Conservation (phyloP, 2,888 invertebrate genomes). For the Agrotis segetum region DNA sequence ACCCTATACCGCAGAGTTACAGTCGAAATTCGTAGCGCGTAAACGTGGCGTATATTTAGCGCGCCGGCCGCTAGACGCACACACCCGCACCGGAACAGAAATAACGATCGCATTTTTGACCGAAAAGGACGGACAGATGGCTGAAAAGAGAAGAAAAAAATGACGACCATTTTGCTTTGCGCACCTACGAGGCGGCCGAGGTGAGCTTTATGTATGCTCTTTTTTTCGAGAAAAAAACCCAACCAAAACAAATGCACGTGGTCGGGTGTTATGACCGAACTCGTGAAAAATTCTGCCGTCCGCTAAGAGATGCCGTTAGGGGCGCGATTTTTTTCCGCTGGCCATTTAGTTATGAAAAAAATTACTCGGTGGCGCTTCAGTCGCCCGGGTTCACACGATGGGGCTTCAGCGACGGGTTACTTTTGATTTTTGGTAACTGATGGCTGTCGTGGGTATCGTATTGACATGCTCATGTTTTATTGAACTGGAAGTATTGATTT, state of each 20-base stretch:
- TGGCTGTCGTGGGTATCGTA: conserved; percentile 24
- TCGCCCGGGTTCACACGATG: conserved; percentile 51
- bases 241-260: conserved; percentile 91
- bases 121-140: conserved; percentile 91
- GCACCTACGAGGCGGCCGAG: conserved; percentile 85
- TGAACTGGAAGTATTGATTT: conserved; percentile 20
- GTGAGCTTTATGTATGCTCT: conserved; percentile 89
- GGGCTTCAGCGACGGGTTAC: conserved; percentile 34
- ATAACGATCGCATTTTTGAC: conserved; percentile 92
- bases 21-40: conserved; percentile 61
- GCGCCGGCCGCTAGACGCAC: conserved; percentile 84
- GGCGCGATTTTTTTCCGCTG: conserved; percentile 82
- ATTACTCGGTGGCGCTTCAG: conserved; percentile 82
- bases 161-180: conserved; percentile 91
- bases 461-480: conserved; percentile 33
- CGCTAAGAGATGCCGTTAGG: conserved; percentile 89
- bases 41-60: conserved; percentile 77
- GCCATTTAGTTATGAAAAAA: conserved; percentile 86
- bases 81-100: conserved; percentile 90
- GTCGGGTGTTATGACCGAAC: conserved; percentile 89
- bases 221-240: conserved; percentile 88
- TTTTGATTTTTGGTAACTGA: conserved; percentile 45
- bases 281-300: conserved; percentile 84
- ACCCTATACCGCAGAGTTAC: conserved; percentile 46
- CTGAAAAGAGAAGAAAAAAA: conserved; percentile 91